Conservation (phyloP, 2,888 invertebrate genomes). For the Eubasilissa splendida region DNA sequence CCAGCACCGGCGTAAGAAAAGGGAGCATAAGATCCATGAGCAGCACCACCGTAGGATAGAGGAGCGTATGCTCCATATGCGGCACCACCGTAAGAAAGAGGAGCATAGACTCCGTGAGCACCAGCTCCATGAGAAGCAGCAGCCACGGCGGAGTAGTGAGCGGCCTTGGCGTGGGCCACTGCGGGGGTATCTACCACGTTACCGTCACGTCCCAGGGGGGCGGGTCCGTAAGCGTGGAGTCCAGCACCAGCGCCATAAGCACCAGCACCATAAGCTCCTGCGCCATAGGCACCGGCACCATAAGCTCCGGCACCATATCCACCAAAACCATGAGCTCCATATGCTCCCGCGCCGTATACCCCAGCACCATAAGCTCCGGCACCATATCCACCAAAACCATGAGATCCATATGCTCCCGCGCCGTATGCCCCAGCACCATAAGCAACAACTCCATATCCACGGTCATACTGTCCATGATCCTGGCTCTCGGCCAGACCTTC, state of each 20-base stretch:
- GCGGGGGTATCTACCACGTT: conserved; percentile 55
- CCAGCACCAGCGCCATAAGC: background rate
- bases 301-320: background rate
- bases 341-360: background rate
- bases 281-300: background rate
- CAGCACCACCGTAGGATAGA: conserved; percentile 66
- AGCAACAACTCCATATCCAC: conserved; percentile 34
- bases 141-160: conserved; percentile 61
- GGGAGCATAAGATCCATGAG: conserved; percentile 28
- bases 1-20: background rate
- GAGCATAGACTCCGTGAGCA: conserved; percentile 53
- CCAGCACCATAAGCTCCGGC: background rate
- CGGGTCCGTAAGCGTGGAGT: conserved; percentile 16
- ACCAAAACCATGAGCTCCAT: background rate
- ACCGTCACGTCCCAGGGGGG: conserved; percentile 36
- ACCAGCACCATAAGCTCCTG: conserved; percentile 1
- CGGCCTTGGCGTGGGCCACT: conserved; percentile 56
- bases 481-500: conserved; percentile 46
- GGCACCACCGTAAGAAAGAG: conserved; percentile 56
- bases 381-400: background rate
- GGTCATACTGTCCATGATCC: conserved; percentile 33
- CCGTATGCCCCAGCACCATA: conserved; percentile 1
- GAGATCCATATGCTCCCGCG: too few relatives aligned
- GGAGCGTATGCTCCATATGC: conserved; percentile 16
- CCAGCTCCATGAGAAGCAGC: conserved; percentile 57